Base-by-base conservation (phyloP, 2,888 invertebrate species). In the Ferdinandea cuprea region DNA sequence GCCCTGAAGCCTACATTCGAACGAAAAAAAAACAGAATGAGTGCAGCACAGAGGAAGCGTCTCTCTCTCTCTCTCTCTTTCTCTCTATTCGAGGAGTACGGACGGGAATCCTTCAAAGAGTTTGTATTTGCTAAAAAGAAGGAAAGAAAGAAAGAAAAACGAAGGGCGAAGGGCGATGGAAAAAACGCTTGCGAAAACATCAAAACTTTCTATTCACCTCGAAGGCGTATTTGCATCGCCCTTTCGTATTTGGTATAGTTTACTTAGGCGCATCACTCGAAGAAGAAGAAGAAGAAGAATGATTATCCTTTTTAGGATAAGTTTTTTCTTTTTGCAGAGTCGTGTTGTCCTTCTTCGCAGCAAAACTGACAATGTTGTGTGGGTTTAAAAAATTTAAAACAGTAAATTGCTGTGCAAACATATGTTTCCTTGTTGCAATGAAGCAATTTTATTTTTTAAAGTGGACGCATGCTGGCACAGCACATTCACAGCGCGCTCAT, bases 401-500 rank as follows among this genome's bases (percentile, higher is more conserved):
- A 32, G 56, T 74, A 42, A 66, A 74, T 58, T 66, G 66, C 59
- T 50, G 21, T 61, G 59, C 25, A 54, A 66, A 68, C 66, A 76
- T 35, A 48, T 65, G 56, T 59, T 65, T 52, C 52, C 58, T 37
- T 50, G 35, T 37, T 50, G 35, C 54, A 52, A 58, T 65, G 65
- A 58, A 65, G 65, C 72, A 66, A 79, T 79, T 78, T 52, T n/a
- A n/a, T n/a, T 59, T 78, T 78, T 72, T 19, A 78, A 78, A 78
- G 69, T 46, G 61, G 40, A 28, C 66, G n/a, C 25, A 17, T 35
- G 6, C 2, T 21, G 37, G 13, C 35, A 19, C 9, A 17, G 8
- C 65, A 66, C 48, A 74, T 58, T 32, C 65, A 73, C 73, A 50
- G 50, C n/a, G 42, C n/a, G 58, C 74, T 66, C 74, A 68, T 76